Conservation (phyloP, 2,797 vertebrate genomes). For the Dromococcyx pavoninus region DNA sequence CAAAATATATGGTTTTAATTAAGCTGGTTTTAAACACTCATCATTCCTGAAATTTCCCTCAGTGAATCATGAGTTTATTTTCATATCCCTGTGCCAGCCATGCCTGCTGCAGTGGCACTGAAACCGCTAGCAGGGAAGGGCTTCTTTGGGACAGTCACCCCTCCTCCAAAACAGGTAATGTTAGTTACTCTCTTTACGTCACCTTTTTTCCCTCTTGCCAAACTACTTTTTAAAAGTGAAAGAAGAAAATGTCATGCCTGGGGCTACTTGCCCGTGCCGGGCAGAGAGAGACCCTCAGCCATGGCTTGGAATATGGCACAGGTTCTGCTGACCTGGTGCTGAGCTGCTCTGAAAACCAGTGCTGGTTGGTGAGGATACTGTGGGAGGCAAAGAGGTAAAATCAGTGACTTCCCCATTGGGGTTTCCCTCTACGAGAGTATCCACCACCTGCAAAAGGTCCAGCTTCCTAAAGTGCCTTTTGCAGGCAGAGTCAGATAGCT, state of each 20-base stretch:
- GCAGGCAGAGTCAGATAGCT: not conserved
- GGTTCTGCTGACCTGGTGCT: not conserved
- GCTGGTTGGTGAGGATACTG: not conserved
- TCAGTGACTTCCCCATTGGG: not conserved
- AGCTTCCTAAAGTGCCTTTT: not conserved
- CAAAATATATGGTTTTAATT: not conserved
- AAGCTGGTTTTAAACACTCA: not conserved
- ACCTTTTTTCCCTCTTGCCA: not conserved
- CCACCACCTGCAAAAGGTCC: not conserved
- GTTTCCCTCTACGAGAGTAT: not conserved
- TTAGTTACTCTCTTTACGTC: not conserved
- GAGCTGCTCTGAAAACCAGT: not conserved
- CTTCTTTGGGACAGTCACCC: fast-evolving
- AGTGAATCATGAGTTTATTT: not conserved
- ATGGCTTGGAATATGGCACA: not conserved
- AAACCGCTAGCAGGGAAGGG: not conserved
- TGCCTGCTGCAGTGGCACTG: not conserved
- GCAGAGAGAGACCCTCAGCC: not conserved
- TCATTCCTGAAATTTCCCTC: not conserved
- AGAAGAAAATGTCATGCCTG: not conserved
- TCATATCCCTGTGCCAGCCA: not conserved
- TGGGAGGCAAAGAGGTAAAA: not conserved
- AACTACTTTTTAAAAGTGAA: not conserved
- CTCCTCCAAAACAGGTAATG: not conserved
- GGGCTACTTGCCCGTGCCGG: not conserved